Conservation (phyloP, 2,797 vertebrate genomes). For the Artibeus jamaicensis region DNA sequence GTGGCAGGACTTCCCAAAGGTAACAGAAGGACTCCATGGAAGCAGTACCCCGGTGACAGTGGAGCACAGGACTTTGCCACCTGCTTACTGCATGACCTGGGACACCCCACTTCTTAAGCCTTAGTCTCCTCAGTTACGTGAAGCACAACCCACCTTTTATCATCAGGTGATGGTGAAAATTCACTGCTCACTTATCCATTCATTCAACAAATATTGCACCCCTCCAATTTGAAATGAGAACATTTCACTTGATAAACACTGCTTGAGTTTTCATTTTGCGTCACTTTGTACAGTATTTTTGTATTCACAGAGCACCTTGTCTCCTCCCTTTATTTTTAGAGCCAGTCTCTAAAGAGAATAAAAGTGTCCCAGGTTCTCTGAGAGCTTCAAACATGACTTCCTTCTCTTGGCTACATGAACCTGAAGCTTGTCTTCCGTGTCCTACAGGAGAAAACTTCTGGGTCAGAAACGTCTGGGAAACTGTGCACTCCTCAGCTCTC, state of each 20-base stretch:
- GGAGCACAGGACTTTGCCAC: background rate
- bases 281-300: background rate
- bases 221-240: conserved; percentile 7
- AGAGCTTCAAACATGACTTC: background rate
- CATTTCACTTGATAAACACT: background rate
- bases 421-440: background rate
- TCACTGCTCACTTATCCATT: background rate
- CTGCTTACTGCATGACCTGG: background rate
- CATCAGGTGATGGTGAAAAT: background rate
- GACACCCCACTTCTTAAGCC: background rate
- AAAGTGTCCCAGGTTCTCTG: background rate
- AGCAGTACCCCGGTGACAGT: background rate
- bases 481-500: conserved; percentile 61
- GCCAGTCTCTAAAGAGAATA: background rate
- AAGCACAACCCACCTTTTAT: background rate
- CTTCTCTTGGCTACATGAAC: background rate
- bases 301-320: background rate
- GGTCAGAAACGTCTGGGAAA: conserved; percentile 80
- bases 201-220: background rate
- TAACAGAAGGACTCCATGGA: background rate
- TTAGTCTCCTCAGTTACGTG: background rate
- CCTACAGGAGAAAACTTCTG: background rate
- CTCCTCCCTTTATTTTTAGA: background rate
- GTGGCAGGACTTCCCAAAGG: background rate
- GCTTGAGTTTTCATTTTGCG: background rate